These are phyloP conservation scores for Heliconius ethilla DNA, from an alignment of 2,888 invertebrate species.

Conservation along the genomic window DNA sequence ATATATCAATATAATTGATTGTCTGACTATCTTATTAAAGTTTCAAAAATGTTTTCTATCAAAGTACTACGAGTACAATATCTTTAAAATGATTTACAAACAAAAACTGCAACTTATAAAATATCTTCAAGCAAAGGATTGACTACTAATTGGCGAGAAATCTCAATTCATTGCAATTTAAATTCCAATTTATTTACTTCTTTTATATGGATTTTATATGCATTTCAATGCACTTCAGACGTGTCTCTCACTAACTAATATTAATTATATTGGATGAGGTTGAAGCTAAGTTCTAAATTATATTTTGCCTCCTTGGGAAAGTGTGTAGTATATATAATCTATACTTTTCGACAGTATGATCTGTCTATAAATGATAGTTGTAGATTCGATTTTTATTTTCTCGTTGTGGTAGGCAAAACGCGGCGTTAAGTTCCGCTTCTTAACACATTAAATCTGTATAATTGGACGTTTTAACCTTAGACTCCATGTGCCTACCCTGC, in stretches of 20 bases:
- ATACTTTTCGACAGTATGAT: too few species aligned
- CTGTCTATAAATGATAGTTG: too few species aligned
- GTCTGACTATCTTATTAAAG: neutral
- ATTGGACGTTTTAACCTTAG: neutral
- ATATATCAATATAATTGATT: neutral
- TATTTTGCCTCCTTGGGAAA: too few species aligned
- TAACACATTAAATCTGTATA: neutral
- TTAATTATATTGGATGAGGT: neutral
- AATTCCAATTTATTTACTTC: slow-evolving; percentile 40
- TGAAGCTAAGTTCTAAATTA: too few species aligned
- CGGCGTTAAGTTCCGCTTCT: neutral
- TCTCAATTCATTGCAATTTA: slow-evolving; percentile 36
- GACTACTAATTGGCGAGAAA: slow-evolving; percentile 34
- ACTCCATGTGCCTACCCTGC: neutral
- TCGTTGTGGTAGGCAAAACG: neutral
- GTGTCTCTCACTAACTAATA: neutral
- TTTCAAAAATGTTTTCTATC: neutral
- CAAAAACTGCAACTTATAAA: slow-evolving; percentile 10
- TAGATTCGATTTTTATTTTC: neutral
- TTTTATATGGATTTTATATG: slow-evolving; percentile 10
- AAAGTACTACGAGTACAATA: neutral
- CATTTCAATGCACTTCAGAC: neutral
- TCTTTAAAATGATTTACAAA: slow-evolving; percentile 8
- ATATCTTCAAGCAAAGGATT: slow-evolving; percentile 20
- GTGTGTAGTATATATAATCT: too few species aligned